These are phyloP conservation scores for Bactericera cockerelli DNA, from an alignment of 1,140 invertebrate species.

Conservation along the genomic window DNA sequence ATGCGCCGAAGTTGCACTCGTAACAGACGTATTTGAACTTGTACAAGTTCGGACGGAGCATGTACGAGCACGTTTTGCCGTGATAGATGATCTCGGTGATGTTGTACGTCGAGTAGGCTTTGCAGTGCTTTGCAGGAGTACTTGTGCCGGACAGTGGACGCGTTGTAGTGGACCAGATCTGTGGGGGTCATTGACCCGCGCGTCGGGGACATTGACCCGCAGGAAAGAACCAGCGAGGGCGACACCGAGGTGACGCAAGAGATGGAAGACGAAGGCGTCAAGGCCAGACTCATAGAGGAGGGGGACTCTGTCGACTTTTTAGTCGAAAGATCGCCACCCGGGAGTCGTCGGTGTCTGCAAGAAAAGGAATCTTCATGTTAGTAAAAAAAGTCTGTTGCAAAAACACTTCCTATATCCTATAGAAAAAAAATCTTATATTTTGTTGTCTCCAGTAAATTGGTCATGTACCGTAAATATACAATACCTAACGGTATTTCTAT, in stretches of 20 bases:
- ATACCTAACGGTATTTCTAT: too few relatives aligned
- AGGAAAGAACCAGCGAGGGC: background rate
- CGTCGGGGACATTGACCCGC: background rate
- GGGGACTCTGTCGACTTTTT: too few relatives aligned
- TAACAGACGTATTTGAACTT: background rate
- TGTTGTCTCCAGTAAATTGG: too few relatives aligned
- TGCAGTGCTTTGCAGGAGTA: constrained; percentile 1
- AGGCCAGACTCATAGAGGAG: too few relatives aligned
- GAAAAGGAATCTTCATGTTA: too few relatives aligned
- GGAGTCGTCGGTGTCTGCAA: too few relatives aligned
- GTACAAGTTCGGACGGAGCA: background rate
- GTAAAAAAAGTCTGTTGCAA: too few relatives aligned
- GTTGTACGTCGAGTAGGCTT: background rate
- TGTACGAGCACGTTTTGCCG: background rate
- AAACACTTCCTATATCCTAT: too few relatives aligned
- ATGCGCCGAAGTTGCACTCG: background rate
- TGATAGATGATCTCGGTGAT: constrained; percentile 1
- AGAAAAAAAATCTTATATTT: too few relatives aligned
- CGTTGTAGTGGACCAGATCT: background rate
- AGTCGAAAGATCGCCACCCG: too few relatives aligned
- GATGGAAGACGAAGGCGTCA: background rate
- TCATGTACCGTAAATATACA: too few relatives aligned
- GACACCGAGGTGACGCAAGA: background rate
- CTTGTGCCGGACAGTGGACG: background rate
- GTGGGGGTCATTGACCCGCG: background rate